A percentile compares a stretch with the other conserved stretches of the same genome.
phyloP scores from a whole-genome alignment of 2,113 vertebrate species.

The Coptodon bakossiorum region DNA sequence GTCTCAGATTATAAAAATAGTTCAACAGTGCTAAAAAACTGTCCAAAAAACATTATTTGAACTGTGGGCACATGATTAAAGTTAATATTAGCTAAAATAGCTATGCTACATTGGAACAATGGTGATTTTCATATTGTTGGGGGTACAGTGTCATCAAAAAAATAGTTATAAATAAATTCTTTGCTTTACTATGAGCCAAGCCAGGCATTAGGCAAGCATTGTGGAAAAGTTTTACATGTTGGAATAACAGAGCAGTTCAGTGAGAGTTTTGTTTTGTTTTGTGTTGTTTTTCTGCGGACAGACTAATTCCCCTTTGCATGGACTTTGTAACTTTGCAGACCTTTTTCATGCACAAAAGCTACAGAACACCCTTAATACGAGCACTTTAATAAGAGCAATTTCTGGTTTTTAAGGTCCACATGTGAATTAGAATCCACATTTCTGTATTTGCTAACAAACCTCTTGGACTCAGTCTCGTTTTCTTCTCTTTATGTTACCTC shows the following conservation, averaged over 20 bases:
- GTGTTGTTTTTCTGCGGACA: background rate
- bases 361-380: background rate
- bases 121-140: background rate
- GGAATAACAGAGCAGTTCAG: background rate
- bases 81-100: background rate
- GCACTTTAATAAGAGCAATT: background rate
- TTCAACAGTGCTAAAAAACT: background rate
- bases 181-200: background rate
- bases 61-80: background rate
- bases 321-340: background rate
- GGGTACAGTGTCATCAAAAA: background rate
- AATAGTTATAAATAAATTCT: background rate
- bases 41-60: background rate
- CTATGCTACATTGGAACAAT: background rate
- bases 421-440: background rate
- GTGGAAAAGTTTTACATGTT: background rate
- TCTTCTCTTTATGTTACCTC: conserved; percentile 11
- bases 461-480: background rate
- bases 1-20: background rate
- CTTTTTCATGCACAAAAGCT: background rate
- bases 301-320: background rate
- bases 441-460: background rate
- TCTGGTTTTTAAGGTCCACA: background rate
- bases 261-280: background rate
- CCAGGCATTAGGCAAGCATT: background rate